Conservation (phyloP, 2,113 vertebrate genomes). For the Eulacestoma nigropectus region DNA sequence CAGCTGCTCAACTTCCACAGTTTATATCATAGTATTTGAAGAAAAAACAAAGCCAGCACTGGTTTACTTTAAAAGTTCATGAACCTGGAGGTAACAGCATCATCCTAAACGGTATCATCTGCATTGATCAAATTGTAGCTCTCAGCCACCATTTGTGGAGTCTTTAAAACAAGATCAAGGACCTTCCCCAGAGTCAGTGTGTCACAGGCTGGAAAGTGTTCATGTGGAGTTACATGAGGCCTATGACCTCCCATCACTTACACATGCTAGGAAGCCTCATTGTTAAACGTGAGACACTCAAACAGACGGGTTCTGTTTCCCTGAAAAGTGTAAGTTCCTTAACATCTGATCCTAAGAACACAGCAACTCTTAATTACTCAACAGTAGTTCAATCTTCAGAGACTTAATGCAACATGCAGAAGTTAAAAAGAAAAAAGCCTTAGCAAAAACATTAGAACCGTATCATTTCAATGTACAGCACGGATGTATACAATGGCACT, state of each 20-base stretch:
- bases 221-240: neutral
- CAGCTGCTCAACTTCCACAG: neutral
- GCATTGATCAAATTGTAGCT: neutral
- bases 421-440: neutral
- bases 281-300: neutral
- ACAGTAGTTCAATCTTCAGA: neutral
- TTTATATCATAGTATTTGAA: constrained; percentile 6
- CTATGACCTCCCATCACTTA: neutral
- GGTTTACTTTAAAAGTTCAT: constrained; percentile 39
- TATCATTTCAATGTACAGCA: neutral
- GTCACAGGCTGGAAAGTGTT: neutral
- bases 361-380: neutral
- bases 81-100: neutral
- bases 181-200: neutral
- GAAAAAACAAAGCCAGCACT: neutral
- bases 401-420: neutral
- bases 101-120: neutral
- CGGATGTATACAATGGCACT: neutral
- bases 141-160: neutral
- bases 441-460: neutral
- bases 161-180: neutral
- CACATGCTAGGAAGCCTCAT: neutral
- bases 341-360: neutral
- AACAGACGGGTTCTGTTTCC: neutral
- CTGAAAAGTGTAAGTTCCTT: neutral